Conservation (phyloP, 2,113 vertebrate species). For the Nothocercus nigrocapillus region DNA sequence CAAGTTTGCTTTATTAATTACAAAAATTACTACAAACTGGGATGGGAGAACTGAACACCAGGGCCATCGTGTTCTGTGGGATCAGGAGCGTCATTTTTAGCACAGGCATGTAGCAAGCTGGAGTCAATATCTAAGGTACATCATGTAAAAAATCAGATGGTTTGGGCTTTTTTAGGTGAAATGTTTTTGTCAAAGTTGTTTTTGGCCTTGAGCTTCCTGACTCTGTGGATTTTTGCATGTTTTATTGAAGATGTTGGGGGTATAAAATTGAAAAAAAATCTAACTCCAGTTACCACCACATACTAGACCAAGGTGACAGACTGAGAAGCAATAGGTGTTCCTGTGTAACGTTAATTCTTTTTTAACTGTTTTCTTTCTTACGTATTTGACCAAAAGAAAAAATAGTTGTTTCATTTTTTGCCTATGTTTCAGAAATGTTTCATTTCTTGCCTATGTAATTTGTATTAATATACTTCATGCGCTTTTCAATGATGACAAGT, state of each 20-base stretch:
- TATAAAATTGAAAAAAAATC: conserved; percentile 76
- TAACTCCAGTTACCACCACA: conserved; percentile 79
- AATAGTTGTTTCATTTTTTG: conserved; percentile 70
- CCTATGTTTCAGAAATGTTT: conserved; percentile 65
- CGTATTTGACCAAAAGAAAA: conserved; percentile 81
- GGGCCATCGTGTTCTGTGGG: rapidly evolving
- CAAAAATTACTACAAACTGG: not conserved
- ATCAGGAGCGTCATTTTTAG: not conserved
- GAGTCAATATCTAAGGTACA: not conserved
- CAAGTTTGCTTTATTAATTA: not conserved
- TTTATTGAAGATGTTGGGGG: conserved; percentile 17
- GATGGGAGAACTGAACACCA: not conserved
- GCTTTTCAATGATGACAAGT: conserved; percentile 67
- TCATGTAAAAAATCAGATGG: not conserved
- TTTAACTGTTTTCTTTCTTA: not conserved
- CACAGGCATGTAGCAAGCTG: rapidly evolving
- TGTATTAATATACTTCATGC: conserved; percentile 73
- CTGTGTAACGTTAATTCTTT: not conserved
- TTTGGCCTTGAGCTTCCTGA: not conserved
- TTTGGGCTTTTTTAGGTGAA: not conserved
- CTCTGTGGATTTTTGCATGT: not conserved
- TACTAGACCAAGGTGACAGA: conserved; percentile 83
- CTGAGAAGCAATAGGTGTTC: not conserved
- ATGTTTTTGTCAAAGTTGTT: not conserved
- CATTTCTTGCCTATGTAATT: conserved; percentile 66